These are phyloP conservation scores for Coenonympha glycerion DNA, from an alignment of 2,888 invertebrate genomes.

Conservation along the genomic window DNA sequence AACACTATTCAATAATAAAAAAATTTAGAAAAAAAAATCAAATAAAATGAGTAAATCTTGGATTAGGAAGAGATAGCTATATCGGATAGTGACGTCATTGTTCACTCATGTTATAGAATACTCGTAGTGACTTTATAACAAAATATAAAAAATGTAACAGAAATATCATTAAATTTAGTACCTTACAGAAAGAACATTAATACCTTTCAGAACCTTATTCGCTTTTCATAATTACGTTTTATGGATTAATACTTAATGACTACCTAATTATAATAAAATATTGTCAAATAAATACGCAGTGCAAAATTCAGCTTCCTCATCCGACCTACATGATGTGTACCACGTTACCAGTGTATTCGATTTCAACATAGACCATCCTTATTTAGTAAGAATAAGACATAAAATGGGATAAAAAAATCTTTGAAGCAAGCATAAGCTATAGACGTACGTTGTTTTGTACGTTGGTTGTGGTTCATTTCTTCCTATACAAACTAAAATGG, in stretches of 20 bases:
- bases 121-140: no score
- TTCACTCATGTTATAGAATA: no score
- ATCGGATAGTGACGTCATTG: no score
- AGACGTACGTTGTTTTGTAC: slow-evolving; percentile 27
- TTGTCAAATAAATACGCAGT: slow-evolving; percentile 33
- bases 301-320: slow-evolving; percentile 30
- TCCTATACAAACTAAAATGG: slow-evolving; percentile 35
- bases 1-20: no score
- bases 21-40: no score
- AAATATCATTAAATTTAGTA: no score
- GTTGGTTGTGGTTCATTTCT: slow-evolving; percentile 34
- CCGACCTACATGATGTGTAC: slow-evolving; percentile 12
- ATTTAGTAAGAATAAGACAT: neutral
- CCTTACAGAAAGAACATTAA: no score
- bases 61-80: no score
- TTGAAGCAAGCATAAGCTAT: slow-evolving; percentile 10
- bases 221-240: neutral
- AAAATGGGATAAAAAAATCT: neutral
- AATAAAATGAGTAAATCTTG: no score
- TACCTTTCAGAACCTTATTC: neutral
- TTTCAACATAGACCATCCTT: neutral
- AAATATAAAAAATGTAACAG: no score
- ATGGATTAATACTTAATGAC: slow-evolving; percentile 1
- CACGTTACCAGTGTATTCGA: neutral
- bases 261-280: neutral